Base-by-base conservation (phyloP, 2,797 vertebrate genomes). In the Macropodus opercularis region DNA sequence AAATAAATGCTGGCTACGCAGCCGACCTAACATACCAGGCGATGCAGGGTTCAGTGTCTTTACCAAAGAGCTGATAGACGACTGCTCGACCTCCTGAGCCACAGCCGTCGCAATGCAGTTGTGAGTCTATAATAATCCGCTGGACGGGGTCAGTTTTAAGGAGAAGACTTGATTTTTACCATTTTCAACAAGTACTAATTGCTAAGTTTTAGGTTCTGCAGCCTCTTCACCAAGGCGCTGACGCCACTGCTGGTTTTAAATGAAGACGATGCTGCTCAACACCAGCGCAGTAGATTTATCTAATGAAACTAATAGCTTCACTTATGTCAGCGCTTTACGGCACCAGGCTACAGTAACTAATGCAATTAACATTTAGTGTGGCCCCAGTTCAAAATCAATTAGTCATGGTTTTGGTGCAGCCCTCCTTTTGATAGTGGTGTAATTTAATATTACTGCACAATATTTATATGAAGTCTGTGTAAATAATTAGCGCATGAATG, bases 281-380 rank as follows among this genome's bases (percentile, higher is more conserved):
- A 44, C 19, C 19, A 52, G 76, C 41, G 43, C 43, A 47, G 63
- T 43, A 69, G 58, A 75, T 58, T 32, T 57, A 51, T 51, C 48
- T 65, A 52, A 48, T 65, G 44, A 58, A 69, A 60, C 63, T 66
- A 59, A 72, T 59, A 60, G 62, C 68, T 50, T 64, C 29, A 72
- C 69, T 76, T 54, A 74, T 71, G 60, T 79, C 69, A 72, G 6
- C 52, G 72, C 46, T 71, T 73, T 73, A 65, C 40, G 59, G 55
- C 56, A 79, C 76, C 63, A 71, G 39, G 52, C 48, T 61, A n/a
- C n/a, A n/a, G n/a, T n/a, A 76, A 64, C 34, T 70, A 68, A 79
- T 79, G 65, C 36, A 67, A 70, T 73, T 70, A 80, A 70, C 67
- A 62, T 48, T 34, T 55, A 50, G 47, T 51, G 47, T 69, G 64